phyloP scores from a whole-genome alignment of 2,888 invertebrate genomes.

The Cataglyphis livida region DNA sequence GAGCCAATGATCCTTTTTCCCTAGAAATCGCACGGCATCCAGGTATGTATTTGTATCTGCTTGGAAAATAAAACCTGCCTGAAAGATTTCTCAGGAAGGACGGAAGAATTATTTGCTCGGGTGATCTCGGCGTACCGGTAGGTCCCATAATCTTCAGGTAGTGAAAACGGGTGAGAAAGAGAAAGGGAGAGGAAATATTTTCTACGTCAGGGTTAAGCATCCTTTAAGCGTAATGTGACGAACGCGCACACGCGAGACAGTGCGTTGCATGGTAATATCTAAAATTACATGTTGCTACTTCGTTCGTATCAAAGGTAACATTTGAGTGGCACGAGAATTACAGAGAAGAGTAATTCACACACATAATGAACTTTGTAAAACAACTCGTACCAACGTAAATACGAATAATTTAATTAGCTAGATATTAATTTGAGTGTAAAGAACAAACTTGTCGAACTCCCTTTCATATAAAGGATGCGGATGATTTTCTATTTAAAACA shows the following conservation, averaged over 20 bases:
- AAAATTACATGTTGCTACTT: conserved; percentile 24
- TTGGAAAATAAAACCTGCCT: conserved; percentile 63
- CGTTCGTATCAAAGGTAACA: background rate
- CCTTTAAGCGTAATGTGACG: conserved; percentile 2
- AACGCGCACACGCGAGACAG: conserved; percentile 4
- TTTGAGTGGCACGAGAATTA: background rate
- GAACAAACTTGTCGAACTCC: background rate
- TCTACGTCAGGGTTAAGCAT: conserved; percentile 33
- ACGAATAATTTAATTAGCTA: conserved; percentile 30
- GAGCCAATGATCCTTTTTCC: background rate
- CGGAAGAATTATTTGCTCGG: conserved; percentile 66
- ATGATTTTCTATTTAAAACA: background rate
- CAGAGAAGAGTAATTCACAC: background rate
- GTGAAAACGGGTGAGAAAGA: background rate
- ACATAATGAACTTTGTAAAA: background rate
- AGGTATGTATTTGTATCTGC: conserved; percentile 58
- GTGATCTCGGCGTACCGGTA: conserved; percentile 9
- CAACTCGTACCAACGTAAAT: background rate
- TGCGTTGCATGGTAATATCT: background rate
- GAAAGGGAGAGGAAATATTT: background rate
- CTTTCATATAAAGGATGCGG: background rate
- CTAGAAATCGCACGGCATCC: conserved; percentile 26
- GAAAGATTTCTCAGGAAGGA: conserved; percentile 67
- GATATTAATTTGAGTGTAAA: background rate
- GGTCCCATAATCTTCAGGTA: conserved; percentile 68